Evolutionary conservation across 1,140 invertebrate genomes (phyloP), one percentile per base, ranked within the genome.

Genomic region (Triops longicaudatus): DNA sequence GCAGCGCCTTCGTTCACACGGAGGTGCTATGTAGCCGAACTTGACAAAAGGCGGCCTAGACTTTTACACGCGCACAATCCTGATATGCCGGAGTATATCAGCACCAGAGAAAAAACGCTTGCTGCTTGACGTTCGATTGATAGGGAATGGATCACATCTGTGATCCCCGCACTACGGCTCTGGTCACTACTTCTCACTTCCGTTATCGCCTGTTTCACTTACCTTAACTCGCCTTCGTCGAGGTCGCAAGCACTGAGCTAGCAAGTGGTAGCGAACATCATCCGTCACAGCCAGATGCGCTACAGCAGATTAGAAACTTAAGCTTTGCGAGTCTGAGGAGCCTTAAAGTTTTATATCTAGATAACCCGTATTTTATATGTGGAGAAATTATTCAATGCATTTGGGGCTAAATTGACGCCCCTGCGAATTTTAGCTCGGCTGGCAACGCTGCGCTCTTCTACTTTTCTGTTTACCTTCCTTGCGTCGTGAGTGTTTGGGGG

Each of bases 381-480:
- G 2, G 7, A 37, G 31, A 37, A 37, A 37, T 37, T 63, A n/a
- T 44, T 44, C 43, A 22, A 17, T 22, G 50, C n/a, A 14, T 14
- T 63, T 63, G 14, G 50, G 22, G 50, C 50, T 4, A 22, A 10
- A 63, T 63, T 9, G 2, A 63, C 17, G 14, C 22, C 50, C 17
- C 50, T 6, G 14, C 22, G 6, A 63, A 22, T 14, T 63, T 63
- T 14, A 63, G 0, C 22, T n/a, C 50, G 50, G 22, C 50, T 63
- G 50, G 50, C 50, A 63, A 63, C 50, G 50, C 50, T 63, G 50
- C n/a, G 50, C 50, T 63, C 50, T 0, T 63, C 50, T 63, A 63
- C 17, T 63, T 37, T 37, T 63, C 50, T 63, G 50, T 63, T 63
- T 63, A 63, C 50, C 50, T 63, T 63, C 50, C 50, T 63, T 22